phyloP scores from a whole-genome alignment of 1,140 invertebrate species.

The Plectus sambesii region DNA sequence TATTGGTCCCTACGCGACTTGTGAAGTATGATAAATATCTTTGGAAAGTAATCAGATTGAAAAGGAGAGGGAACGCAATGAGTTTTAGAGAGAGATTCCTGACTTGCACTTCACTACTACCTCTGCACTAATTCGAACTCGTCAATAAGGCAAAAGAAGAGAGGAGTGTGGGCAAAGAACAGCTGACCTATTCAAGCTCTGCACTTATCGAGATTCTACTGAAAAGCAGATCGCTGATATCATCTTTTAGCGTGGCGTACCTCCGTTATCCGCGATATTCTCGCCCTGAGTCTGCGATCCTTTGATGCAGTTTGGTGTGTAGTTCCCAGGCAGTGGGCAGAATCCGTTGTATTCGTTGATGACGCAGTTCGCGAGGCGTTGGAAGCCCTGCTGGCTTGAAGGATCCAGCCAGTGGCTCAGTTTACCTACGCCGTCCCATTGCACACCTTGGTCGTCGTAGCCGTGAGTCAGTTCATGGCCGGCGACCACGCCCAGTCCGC shows the following conservation, averaged over 20 bases:
- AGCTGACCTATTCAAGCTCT: too few relatives aligned
- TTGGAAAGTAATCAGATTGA: too few relatives aligned
- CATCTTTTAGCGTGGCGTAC: slow-evolving; percentile 48
- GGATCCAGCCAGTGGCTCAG: slow-evolving; percentile 32
- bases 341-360: slow-evolving; percentile 75
- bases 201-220: too few relatives aligned
- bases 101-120: too few relatives aligned
- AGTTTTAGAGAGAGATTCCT: too few relatives aligned
- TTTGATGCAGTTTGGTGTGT: slow-evolving; percentile 49
- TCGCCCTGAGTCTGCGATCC: slow-evolving; percentile 80
- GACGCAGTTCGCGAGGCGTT: slow-evolving; percentile 76
- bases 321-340: slow-evolving; percentile 55
- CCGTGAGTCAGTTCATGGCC: slow-evolving; percentile 36
- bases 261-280: slow-evolving; percentile 89
- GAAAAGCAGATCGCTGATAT: too few relatives aligned
- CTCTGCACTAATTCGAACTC: too few relatives aligned
- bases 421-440: slow-evolving; percentile 30
- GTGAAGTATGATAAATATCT: too few relatives aligned
- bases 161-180: too few relatives aligned
- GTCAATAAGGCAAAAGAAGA: too few relatives aligned
- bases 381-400: slow-evolving; percentile 56
- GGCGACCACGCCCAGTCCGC: slow-evolving; percentile 50
- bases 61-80: too few relatives aligned
- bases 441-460: slow-evolving; percentile 30
- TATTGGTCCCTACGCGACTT: too few relatives aligned